Evolutionary conservation across 1,140 invertebrate genomes (phyloP), one percentile per base, ranked within the genome.

Genomic region (Zaprionus vittiger): DNA sequence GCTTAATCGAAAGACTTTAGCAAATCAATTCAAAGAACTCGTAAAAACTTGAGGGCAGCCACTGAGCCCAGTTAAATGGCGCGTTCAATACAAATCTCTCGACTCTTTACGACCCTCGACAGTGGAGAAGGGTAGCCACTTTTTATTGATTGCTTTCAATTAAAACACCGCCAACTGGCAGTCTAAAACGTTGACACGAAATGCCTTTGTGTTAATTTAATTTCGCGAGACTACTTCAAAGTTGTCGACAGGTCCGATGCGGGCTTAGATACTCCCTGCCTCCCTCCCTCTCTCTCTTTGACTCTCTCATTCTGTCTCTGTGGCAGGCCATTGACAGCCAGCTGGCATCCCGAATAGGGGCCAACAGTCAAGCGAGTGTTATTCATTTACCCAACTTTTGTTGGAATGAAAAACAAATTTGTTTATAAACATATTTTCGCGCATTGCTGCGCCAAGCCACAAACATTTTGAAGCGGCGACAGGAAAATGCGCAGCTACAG

Each of bases 71-170:
- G 52, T 66, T 41, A 26, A 62, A 62, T 62, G 41, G 24, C 47
- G 57, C 31, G 20, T 64, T 56, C n/a, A 62, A 37, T 38, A 17
- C 34, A 70, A 64, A 64, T 44, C 69, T 61, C 24, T 37, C 47
- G 47, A 52, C 20, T 24, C 54, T 49, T 56, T 65, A 31, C 12
- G 15, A 37, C 17, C 47, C 6, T 22, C 47, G 9, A 2, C 20
- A 24, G 9, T 11, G 47, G 54, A 9, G 22, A n/a, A 20, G 11
- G 12, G 17, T 34, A 24, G 65, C 34, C 41, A 49, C 12, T 66
- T 74, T 54, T 41, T 81, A 89, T 89, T 90, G 84, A 89, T 89
- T 89, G 81, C 81, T 76, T 89, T 89, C 85, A 89, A 89, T 89
- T 89, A 89, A 89, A 89, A 90, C 84, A 73, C 84, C 79, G 52